Evolutionary conservation across 1,140 invertebrate genomes (phyloP).

Genomic region (Drosophila aff.): DNA sequence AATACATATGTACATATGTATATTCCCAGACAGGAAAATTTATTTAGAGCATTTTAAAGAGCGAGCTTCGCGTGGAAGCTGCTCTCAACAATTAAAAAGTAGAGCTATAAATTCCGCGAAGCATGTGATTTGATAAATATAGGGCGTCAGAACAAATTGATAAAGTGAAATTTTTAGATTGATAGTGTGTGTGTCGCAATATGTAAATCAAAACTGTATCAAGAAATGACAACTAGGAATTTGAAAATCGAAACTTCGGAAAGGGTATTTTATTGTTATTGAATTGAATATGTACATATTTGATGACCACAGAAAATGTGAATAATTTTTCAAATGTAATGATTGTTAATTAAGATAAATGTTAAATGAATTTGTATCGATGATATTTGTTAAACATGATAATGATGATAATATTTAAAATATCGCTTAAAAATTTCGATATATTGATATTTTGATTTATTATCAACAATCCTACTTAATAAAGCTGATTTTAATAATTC

Average conservation of each 20-base stretch:
- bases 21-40: neutral
- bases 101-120: slow-evolving; percentile 21
- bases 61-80: slow-evolving; percentile 51
- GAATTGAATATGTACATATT: neutral
- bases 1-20: neutral
- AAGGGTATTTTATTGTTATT: neutral
- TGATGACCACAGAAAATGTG: neutral
- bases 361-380: no score
- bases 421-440: no score
- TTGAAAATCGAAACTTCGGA: neutral
- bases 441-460: no score
- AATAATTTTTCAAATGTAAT: no score
- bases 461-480: no score
- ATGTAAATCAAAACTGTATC: neutral
- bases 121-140: slow-evolving; percentile 46
- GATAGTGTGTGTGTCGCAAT: neutral
- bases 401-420: no score
- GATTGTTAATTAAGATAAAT: no score
- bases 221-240: neutral
- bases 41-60: neutral
- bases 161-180: neutral
- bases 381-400: no score
- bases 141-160: slow-evolving; percentile 9
- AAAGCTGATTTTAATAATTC: no score
- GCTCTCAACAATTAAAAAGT: slow-evolving; percentile 31